These are phyloP conservation scores for Pyrgilauda ruficollis DNA, from an alignment of 2,113 vertebrate species.

Conservation along the genomic window DNA sequence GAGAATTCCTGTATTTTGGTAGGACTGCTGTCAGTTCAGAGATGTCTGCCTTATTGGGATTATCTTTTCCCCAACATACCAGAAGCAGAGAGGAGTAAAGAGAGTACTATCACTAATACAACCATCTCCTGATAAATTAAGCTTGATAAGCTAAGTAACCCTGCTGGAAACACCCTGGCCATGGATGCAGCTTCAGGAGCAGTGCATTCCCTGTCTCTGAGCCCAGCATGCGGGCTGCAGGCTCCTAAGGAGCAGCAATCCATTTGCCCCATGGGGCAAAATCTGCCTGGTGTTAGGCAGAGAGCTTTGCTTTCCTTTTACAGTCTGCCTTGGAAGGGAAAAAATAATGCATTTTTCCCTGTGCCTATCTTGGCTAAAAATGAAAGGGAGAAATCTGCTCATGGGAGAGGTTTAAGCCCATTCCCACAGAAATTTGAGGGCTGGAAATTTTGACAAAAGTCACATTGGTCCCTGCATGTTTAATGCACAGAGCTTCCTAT, in stretches of 20 bases:
- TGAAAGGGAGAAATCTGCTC: neutral
- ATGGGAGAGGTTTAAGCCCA: neutral
- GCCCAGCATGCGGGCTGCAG: rapidly evolving
- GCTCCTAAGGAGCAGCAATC: rapidly evolving
- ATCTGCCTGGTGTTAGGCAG: rapidly evolving
- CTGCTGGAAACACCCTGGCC: neutral
- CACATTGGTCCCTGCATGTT: neutral
- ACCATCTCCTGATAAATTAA: neutral
- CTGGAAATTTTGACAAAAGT: neutral
- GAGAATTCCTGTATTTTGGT: neutral
- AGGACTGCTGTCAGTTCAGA: neutral
- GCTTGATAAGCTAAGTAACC: neutral
- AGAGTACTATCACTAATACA: neutral
- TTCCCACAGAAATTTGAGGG: neutral
- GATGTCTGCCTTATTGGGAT: neutral
- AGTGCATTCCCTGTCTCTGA: neutral
- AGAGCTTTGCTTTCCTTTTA: neutral
- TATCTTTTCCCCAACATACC: neutral
- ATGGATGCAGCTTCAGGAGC: neutral
- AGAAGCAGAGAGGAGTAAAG: neutral
- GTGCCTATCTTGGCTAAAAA: neutral
- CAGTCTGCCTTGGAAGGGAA: neutral
- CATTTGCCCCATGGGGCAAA: rapidly evolving
- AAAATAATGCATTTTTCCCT: neutral
- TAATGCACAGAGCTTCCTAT: neutral